Conservation (phyloP, 1,140 invertebrate genomes). For the Bombus breviceps region DNA sequence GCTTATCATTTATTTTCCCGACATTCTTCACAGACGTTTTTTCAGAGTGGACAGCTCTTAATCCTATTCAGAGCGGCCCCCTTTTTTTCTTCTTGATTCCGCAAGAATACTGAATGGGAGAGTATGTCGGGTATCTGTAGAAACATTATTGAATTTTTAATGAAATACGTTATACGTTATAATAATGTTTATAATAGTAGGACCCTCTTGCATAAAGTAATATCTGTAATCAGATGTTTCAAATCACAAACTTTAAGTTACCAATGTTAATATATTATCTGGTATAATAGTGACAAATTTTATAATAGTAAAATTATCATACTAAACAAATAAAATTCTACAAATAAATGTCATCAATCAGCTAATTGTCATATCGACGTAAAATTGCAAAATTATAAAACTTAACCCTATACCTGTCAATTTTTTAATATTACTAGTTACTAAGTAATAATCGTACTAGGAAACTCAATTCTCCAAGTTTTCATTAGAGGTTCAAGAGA, state of each 20-base stretch:
- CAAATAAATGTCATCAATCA: too few species aligned
- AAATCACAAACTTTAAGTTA: too few species aligned
- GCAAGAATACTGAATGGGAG: too few species aligned
- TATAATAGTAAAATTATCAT: too few species aligned
- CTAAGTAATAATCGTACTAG: neutral
- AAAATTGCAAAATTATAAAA: neutral
- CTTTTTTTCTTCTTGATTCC: neutral
- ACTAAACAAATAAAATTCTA: too few species aligned
- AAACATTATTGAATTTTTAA: neutral
- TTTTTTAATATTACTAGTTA: neutral
- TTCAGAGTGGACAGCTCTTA: neutral
- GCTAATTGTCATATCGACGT: too few species aligned
- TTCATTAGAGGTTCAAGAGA: neutral
- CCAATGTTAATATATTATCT: too few species aligned
- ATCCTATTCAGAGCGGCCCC: neutral
- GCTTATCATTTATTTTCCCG: constrained; percentile 12
- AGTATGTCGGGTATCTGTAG: neutral
- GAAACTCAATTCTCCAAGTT: neutral
- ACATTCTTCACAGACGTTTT: neutral
- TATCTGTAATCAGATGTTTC: too few species aligned
- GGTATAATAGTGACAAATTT: too few species aligned
- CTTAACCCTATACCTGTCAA: too few species aligned
- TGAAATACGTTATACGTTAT: neutral
- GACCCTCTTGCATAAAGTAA: too few species aligned
- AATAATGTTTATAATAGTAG: too few species aligned